These are phyloP conservation scores for Physella acuta DNA, from an alignment of 1,140 invertebrate genomes.

Conservation along the genomic window DNA sequence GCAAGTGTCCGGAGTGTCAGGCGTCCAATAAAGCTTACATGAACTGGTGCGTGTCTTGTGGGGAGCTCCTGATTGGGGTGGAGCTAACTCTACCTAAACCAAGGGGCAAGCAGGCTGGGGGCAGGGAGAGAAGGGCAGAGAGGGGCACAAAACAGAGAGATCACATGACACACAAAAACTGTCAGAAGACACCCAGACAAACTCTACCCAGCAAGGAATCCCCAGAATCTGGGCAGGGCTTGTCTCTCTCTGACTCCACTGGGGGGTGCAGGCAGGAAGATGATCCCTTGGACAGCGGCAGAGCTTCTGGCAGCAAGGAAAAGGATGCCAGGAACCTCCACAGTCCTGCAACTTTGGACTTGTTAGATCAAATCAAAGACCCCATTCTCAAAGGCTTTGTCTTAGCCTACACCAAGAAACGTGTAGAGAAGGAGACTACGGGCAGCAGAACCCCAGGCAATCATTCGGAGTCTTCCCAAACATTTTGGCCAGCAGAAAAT, in stretches of 20 bases:
- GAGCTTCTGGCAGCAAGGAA: slow-evolving; percentile 21
- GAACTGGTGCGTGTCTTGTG: slow-evolving; percentile 52
- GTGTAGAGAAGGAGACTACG: slow-evolving; percentile 24
- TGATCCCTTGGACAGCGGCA: slow-evolving; percentile 32
- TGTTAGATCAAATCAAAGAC: slow-evolving; percentile 15
- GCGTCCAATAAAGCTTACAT: slow-evolving; percentile 50
- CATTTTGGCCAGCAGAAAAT: no score
- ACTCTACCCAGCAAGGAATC: slow-evolving; percentile 20
- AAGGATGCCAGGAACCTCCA: background rate
- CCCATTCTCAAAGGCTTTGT: slow-evolving; percentile 16
- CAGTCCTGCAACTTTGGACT: background rate
- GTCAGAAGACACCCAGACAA: no score
- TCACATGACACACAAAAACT: no score
- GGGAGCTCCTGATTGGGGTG: slow-evolving; percentile 51
- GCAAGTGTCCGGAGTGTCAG: slow-evolving; percentile 49
- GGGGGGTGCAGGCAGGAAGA: background rate
- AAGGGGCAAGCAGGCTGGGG: background rate
- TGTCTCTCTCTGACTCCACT: slow-evolving; percentile 14
- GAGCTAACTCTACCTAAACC: slow-evolving; percentile 39
- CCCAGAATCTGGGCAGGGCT: slow-evolving; percentile 26
- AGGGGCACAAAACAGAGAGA: background rate
- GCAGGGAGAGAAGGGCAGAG: background rate
- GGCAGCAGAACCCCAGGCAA: no score
- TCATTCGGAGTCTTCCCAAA: no score
- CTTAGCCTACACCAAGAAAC: slow-evolving; percentile 13